Base-by-base conservation (phyloP, 2,113 vertebrate genomes). In the Brachyhypopomus occidentalis region DNA sequence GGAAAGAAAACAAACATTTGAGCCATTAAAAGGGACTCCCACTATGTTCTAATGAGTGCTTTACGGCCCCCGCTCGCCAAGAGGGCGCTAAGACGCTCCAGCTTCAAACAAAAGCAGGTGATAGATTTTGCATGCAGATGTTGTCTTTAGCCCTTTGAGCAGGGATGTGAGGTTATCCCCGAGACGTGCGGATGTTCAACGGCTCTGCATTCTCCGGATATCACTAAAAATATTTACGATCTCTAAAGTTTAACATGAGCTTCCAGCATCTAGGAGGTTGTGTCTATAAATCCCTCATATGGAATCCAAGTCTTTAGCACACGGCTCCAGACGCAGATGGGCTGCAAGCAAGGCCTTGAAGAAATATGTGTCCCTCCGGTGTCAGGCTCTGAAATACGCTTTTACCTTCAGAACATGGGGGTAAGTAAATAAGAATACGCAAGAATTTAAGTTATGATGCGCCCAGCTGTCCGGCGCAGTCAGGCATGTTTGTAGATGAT, bases 401-500 rank as follows among this genome's bases (percentile, higher is more conserved):
- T 73, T 70, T 38, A 56, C 17, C 48, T 73, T 56, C 48, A 34
- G 23, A 52, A 73, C 48, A n/a, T 20, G 17, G 23, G 25, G 16
- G 25, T 72, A 72, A 23, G 12, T 56, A 36, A 27, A 25, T 17
- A 48, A 19, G 75, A 52, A 78, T 34, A 45, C 56, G 38, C 62
- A 48, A 72, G 63, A 75, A 75, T 60, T 34, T 19, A 55, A n/a
- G 20, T 79, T 23, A 60, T 64, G 6, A 78, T 22, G 70, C n/a
- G 36, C 70, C 38, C 45, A 80, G 70, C 60, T 5, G 78, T 79
- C 78, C 30, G 48, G 59, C 23, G 20, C 64, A 34, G 73, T 25
- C 52, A 60, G 66, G 69, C 36, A 67, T 83, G 81, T 83, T 77
- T 77, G 77, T n/a, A 17, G 75, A 83, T 9, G 55, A 72, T 9